A percentile compares a stretch with the other conserved stretches of the same genome.
Evolutionary conservation across 2,888 invertebrate genomes (phyloP).

Genomic region (Leptopterna dolabrata): DNA sequence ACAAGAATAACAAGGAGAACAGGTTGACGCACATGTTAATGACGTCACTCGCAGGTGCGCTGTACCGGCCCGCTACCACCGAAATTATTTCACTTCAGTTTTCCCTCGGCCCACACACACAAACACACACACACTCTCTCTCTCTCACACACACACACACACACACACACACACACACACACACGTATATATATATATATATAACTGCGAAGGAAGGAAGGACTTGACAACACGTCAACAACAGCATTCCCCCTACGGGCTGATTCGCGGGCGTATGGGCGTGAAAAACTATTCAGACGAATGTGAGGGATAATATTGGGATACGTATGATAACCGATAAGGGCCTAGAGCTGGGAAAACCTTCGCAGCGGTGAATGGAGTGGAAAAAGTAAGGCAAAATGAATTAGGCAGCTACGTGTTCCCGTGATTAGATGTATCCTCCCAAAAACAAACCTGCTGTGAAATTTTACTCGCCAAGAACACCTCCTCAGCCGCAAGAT

Average conservation of each 20-base stretch:
- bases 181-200: too few species aligned
- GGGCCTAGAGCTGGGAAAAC: background rate
- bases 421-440: too few species aligned
- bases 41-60: background rate
- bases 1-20: background rate
- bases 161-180: too few species aligned
- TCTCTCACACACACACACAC: too few species aligned
- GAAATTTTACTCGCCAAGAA: too few species aligned
- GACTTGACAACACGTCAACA: background rate
- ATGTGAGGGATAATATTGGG: background rate
- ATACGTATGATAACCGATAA: background rate
- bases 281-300: background rate
- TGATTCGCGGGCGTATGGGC: background rate
- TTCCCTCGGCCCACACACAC: too few species aligned
- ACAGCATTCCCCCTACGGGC: background rate
- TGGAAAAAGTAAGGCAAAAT: background rate
- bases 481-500: too few species aligned
- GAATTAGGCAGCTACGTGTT: background rate
- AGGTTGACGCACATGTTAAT: background rate
- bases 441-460: too few species aligned
- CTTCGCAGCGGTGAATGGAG: background rate
- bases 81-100: background rate
- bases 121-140: too few species aligned
- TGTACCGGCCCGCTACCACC: background rate
- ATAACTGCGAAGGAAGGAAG: background rate